Base-by-base conservation (phyloP, 2,888 invertebrate species). In the Thelaira solivaga region DNA sequence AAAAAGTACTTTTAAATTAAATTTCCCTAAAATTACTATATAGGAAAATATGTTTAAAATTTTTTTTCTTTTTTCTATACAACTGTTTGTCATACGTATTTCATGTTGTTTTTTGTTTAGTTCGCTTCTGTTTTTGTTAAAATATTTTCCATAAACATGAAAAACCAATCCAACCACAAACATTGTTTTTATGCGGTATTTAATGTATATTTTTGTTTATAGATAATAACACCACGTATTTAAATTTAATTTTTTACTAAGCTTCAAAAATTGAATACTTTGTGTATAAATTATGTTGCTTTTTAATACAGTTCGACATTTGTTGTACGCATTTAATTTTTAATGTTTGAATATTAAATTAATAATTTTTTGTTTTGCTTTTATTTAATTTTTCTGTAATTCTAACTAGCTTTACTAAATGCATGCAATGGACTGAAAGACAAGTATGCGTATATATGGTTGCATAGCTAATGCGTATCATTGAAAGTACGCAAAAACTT, bases 151-250 rank as follows among this genome's bases (percentile, higher is more conserved):
- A 24, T 31, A 24, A 31, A 76, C 7, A 20, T 47, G 11, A 59
- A 65, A 51, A 65, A 64, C 29, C 76, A 65, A 57, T 53, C 4
- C 11, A 36, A 65, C 72, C 51, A 34, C 68, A 64, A 64, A 73
- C 57, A 69, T 77, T 73, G 67, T 69, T 64, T 77, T 76, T 64
- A 62, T 73, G 68, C 41, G 68, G 73, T 69, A 39, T 64, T 59
- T 39, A 68, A 62, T 73, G 45, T 36, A 59, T 39, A 59, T 73
- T 59, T 73, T 34, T 72, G 24, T 61, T 67, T 72, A 61, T 62
- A 43, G 65, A 65, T 51, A 65, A 65, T 51, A 59, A 51, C 26
- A 43, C 57, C 59, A 29, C 65, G 57, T 57, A 57, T 65, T 73
- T 59, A 43, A 41, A 34, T 49, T 59, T 20, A 57, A 41, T 59